These are phyloP conservation scores for Alexandromys fortis DNA, from an alignment of 2,113 vertebrate genomes.

Conservation along the genomic window DNA sequence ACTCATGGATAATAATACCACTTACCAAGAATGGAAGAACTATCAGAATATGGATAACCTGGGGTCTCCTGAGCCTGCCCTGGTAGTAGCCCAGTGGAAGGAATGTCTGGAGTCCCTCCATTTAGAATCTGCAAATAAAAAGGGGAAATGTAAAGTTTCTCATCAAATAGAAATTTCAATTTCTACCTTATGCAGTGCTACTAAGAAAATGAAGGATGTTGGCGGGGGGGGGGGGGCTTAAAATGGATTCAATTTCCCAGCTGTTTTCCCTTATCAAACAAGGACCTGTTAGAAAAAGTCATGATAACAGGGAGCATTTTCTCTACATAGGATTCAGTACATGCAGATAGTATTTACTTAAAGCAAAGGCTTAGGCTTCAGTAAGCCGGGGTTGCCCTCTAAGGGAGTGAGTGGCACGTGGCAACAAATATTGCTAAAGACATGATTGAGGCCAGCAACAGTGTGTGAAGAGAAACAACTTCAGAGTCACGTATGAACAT, in stretches of 20 bases:
- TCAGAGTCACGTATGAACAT: not conserved
- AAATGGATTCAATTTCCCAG: slow-evolving; percentile 17
- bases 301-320: slow-evolving; percentile 5
- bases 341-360: not conserved
- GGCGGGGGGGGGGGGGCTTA: not conserved
- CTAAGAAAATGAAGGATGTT: slow-evolving; percentile 37
- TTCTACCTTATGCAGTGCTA: not conserved
- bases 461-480: not conserved
- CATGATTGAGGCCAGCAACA: not conserved
- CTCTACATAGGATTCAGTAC: slow-evolving; percentile 6
- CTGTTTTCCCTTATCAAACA: not conserved
- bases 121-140: slow-evolving; percentile 92
- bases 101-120: slow-evolving; percentile 94
- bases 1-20: slow-evolving; percentile 39
- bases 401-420: not conserved
- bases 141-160: not conserved
- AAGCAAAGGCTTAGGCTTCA: slow-evolving; percentile 31
- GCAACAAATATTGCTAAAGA: not conserved
- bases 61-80: slow-evolving; percentile 94
- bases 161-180: not conserved
- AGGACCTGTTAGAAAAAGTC: slow-evolving; percentile 15
- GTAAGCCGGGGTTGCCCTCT: not conserved
- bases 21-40: slow-evolving; percentile 97
- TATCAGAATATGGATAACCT: slow-evolving; percentile 95
- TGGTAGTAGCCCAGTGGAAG: slow-evolving; percentile 91